Evolutionary conservation across 2,113 vertebrate species (phyloP).

Genomic region (Chaenogobius annularis): DNA sequence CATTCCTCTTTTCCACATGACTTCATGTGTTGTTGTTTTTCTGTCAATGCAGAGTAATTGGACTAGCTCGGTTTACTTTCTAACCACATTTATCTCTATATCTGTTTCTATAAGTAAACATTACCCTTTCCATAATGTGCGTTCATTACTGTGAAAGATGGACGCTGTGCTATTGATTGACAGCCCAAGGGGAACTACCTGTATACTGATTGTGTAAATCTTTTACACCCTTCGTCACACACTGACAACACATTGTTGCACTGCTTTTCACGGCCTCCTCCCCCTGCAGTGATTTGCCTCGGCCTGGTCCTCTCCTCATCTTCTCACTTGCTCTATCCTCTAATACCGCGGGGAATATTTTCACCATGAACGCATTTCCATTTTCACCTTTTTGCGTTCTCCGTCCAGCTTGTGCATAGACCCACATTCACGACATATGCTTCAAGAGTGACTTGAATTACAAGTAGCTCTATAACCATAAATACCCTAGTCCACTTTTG

Average conservation of each 20-base stretch:
- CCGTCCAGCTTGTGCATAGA: not conserved
- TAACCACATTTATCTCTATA: not conserved
- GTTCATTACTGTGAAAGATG: not conserved
- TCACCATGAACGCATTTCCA: constrained; percentile 42
- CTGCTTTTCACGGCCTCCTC: not conserved
- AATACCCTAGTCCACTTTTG: not conserved
- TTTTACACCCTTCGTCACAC: constrained; percentile 24
- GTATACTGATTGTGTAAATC: constrained; percentile 40
- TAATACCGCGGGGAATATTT: constrained; percentile 33
- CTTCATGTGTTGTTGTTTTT: not conserved
- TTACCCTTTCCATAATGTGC: not conserved
- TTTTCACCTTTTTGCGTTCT: constrained; percentile 43
- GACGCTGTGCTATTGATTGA: constrained; percentile 26
- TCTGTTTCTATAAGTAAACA: not conserved
- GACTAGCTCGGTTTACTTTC: not conserved
- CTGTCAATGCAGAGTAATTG: not conserved
- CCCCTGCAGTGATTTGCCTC: constrained; percentile 14
- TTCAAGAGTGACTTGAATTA: constrained; percentile 9
- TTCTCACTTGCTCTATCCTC: constrained; percentile 41
- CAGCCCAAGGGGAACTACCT: constrained; percentile 19
- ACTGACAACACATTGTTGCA: not conserved
- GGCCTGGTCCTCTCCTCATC: constrained; percentile 24
- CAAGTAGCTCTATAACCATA: constrained; percentile 1
- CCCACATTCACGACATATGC: constrained; percentile 10
- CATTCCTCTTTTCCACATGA: not conserved